Evolutionary conservation across 2,113 vertebrate genomes (phyloP).

Genomic region (Cathartes aura): DNA sequence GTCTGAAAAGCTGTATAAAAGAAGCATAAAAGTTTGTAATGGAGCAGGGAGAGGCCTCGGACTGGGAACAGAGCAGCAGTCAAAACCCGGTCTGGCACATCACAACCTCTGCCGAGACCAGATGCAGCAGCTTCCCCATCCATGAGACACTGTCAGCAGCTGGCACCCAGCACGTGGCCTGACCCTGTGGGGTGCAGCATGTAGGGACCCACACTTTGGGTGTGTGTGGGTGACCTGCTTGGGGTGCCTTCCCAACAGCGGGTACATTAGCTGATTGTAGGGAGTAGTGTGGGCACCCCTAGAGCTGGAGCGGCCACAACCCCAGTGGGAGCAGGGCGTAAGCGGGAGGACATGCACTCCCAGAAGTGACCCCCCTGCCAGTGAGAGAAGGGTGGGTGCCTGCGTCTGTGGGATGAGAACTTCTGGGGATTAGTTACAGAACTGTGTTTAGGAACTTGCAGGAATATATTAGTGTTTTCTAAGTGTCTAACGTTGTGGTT

Average conservation of each 20-base stretch:
- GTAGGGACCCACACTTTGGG: not conserved
- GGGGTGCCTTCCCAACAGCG: not conserved
- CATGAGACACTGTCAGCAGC: fast-evolving
- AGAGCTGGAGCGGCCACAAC: not conserved
- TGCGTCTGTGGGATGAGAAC: fast-evolving
- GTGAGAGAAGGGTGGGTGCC: not conserved
- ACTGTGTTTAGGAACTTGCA: not conserved
- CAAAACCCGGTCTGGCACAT: not conserved
- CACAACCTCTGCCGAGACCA: not conserved
- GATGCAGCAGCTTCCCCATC: not conserved
- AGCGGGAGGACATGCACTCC: fast-evolving
- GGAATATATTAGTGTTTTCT: not conserved
- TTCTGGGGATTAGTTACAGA: not conserved
- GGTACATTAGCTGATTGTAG: not conserved
- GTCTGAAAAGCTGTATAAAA: not conserved
- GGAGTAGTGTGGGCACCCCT: fast-evolving
- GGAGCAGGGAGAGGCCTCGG: not conserved
- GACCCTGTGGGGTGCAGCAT: not conserved
- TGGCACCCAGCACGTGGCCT: fast-evolving
- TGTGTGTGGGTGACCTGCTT: not conserved
- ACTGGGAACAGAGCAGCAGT: not conserved
- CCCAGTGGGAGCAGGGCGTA: not conserved
- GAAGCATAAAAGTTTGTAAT: not conserved
- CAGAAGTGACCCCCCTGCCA: not conserved
- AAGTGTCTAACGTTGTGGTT: not conserved